Base-by-base conservation (phyloP, 1,140 invertebrate species). In the Delia radicum region DNA sequence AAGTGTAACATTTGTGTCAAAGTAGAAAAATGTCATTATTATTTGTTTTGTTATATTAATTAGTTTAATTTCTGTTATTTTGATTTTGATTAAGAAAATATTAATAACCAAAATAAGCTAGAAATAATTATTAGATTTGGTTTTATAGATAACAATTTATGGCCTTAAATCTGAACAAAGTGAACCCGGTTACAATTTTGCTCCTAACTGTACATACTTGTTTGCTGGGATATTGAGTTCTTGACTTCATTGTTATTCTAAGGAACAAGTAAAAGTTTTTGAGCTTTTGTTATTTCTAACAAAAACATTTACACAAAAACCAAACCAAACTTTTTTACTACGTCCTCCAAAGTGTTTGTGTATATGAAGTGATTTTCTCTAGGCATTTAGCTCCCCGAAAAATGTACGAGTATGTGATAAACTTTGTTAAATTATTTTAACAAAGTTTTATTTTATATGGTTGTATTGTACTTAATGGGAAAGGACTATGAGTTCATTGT, bases 401-500 rank as follows among this genome's bases (percentile, higher is more conserved):
- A 55, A 55, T 55, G 18, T 21, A 37, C 29, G 18, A 18, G n/a
- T 37, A 18, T 69, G 31, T 69, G 18, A 37, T 18, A 69, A 69
- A 69, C n/a, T 69, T 69, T 69, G 65, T 69, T 69, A 24, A 69
- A 69, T 33, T 69, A 69, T 69, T 69, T 69, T 69, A 24, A 69
- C 65, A 69, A 69, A 69, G n/a, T 69, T 69, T 37, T 63, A 24
- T 63, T 37, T 46, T 29, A 7, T 67, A n/a, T 67, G 28, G 29
- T 37, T 33, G 8, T 13, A 33, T 69, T 26, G 29, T 69, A 69
- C 29, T 31, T 69, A 18, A 55, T 69, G 21, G 5, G 29, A 33
- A 12, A 33, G 65, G 65, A 33, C 33, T 31, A 69, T 69, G 29
- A 69, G 65, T 69, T 69, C 65, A 69, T 69, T 69, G 65, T 69